phyloP scores from a whole-genome alignment of 2,888 invertebrate species.

The Archaeoteleia sp. region DNA sequence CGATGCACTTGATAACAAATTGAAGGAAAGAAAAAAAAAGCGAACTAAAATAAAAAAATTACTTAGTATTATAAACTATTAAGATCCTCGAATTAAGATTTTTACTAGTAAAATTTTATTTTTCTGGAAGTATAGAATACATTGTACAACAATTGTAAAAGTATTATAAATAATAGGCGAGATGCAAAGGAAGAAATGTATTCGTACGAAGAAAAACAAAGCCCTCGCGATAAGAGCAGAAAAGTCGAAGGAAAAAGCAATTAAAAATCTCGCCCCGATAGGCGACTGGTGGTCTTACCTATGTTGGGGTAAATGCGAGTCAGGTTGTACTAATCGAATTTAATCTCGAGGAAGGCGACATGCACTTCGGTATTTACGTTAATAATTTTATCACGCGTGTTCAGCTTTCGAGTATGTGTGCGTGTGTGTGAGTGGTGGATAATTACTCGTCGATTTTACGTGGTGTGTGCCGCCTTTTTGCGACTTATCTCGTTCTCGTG shows the following conservation, averaged over 20 bases:
- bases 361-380: slow-evolving; percentile 67
- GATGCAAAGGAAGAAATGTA: slow-evolving; percentile 21
- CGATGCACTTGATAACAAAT: slow-evolving; percentile 28
- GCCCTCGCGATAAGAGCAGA: slow-evolving; percentile 45
- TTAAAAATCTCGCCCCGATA: slow-evolving; percentile 65
- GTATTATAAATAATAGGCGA: too few relatives aligned
- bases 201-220: slow-evolving; percentile 32
- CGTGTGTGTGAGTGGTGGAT: slow-evolving; percentile 34
- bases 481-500: slow-evolving; percentile 49
- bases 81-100: background rate
- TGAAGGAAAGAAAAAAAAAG: slow-evolving; percentile 2
- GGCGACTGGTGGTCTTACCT: slow-evolving; percentile 35
- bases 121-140: too few relatives aligned
- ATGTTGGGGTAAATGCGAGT: slow-evolving; percentile 48
- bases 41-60: slow-evolving; percentile 20
- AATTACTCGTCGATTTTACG: slow-evolving; percentile 46
- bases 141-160: too few relatives aligned
- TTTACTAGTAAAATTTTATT: background rate
- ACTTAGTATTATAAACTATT: slow-evolving; percentile 11
- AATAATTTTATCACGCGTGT: slow-evolving; percentile 67
- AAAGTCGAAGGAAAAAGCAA: slow-evolving; percentile 58
- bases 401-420: slow-evolving; percentile 13
- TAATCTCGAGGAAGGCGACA: slow-evolving; percentile 61
- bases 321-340: slow-evolving; percentile 54
- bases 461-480: slow-evolving; percentile 41